Conservation (phyloP, 2,113 vertebrate species). For the Phaethornis superciliosus region DNA sequence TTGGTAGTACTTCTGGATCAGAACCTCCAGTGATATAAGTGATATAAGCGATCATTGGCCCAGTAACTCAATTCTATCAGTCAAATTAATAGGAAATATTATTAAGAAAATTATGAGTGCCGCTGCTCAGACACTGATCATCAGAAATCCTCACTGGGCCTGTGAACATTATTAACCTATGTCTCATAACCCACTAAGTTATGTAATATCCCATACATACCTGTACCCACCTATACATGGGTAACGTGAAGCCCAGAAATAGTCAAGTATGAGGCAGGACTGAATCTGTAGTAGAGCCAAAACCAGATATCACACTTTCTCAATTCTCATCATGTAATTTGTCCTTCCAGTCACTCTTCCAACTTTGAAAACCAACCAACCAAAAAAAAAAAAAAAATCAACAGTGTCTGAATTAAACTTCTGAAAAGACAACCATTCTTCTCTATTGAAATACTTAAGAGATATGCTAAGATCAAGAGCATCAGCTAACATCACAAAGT, state of each 20-base stretch:
- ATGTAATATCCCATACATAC: not conserved
- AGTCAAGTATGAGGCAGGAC: not conserved
- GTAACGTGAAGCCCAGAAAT: not conserved
- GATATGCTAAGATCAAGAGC: not conserved
- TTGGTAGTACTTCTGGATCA: not conserved
- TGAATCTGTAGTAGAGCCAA: not conserved
- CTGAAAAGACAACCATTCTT: not conserved
- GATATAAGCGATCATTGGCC: not conserved
- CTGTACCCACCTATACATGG: not conserved
- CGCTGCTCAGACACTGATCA: not conserved
- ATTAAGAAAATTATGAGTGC: not conserved
- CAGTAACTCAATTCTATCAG: not conserved
- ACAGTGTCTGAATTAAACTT: not conserved
- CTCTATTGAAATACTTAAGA: not conserved
- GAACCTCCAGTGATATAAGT: not conserved
- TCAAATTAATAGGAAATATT: not conserved
- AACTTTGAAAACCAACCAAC: not conserved
- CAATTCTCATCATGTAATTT: not conserved
- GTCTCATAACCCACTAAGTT: not conserved
- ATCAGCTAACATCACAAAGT: not conserved
- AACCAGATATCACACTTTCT: not conserved
- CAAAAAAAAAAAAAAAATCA: not conserved
- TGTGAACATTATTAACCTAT: not conserved
- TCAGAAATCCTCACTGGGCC: not conserved
- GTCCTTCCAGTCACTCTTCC: not conserved